Evolutionary conservation across 2,797 vertebrate genomes (phyloP), one percentile per base, ranked within the genome.

Genomic region (Chiroxiphia lanceolata): DNA sequence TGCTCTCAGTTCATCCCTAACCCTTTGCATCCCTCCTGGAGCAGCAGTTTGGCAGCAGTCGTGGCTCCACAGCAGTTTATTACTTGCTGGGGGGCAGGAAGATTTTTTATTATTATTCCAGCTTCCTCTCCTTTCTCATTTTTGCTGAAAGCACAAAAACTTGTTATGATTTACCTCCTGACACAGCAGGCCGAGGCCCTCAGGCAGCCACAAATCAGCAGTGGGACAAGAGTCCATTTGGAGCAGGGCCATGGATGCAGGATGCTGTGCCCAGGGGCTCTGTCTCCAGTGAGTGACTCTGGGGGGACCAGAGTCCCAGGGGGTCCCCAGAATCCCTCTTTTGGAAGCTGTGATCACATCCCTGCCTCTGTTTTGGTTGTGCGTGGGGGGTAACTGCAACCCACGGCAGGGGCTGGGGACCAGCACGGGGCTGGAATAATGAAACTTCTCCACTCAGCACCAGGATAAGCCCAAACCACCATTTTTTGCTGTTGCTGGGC

Each of bases 141-240:
- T 94, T 44, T 93, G 90, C 95, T 96, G 90, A 96, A 91, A 94
- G 93, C 75, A 88, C 90, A 89, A 70, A 91, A 93, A 14, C 38
- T 59, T 27, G 40, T 13, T 3, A 3, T 80, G 95, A 96, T 96
- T 96, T 94, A 94, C 13, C 83, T 83, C 40, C 85, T 42, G 82
- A 25, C 91, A 75, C 42, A 3, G 78, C 2, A 0, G 63, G 45
- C 67, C 3, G 11, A 76, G 60, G 29, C 36, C 75, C 26, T 20
- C 31, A 6, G 81, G 82, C 91, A 65, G 87, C 74, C 5, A 12
- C 93, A 94, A 81, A 93, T 84, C 94, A 93, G 87, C 3, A 0
- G 17, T 3, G 42, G 72, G 42, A 45, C 0, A 0, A 42, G 36
- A 77, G 65, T 2, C n/a, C 3, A 0, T 7, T 10, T 84, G 87